phyloP scores from a whole-genome alignment of 2,888 invertebrate species.

The Andrena dorsata region DNA sequence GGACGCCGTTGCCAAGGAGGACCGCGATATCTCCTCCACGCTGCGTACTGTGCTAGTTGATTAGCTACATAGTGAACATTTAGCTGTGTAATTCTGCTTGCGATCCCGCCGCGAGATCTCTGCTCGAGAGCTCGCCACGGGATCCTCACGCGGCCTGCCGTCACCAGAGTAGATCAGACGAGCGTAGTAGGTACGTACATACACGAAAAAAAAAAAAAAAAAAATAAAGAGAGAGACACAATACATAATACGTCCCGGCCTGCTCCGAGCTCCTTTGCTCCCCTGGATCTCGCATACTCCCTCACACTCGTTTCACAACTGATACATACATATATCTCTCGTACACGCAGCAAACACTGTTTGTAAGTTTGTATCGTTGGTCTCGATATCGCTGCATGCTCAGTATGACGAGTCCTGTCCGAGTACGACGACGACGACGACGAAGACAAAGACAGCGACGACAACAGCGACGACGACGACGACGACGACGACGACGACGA shows the following conservation, averaged over 20 bases:
- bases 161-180: slow-evolving; percentile 78
- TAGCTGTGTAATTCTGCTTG: slow-evolving; percentile 69
- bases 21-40: slow-evolving; percentile 52
- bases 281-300: slow-evolving; percentile 17
- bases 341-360: slow-evolving; percentile 75
- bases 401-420: slow-evolving; percentile 75
- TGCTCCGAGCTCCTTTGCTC: slow-evolving; percentile 7
- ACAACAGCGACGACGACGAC: too few species aligned
- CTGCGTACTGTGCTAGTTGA: slow-evolving; percentile 63
- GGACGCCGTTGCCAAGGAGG: slow-evolving; percentile 17
- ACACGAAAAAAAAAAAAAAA: slow-evolving; percentile 65
- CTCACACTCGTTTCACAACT: slow-evolving; percentile 43
- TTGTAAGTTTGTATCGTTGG: slow-evolving; percentile 79
- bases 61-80: slow-evolving; percentile 58
- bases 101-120: slow-evolving; percentile 59
- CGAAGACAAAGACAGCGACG: too few species aligned
- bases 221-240: slow-evolving; percentile 65
- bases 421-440: slow-evolving; percentile 78
- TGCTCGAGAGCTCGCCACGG: slow-evolving; percentile 64
- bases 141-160: slow-evolving; percentile 74
- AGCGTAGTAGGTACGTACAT: slow-evolving; percentile 78
- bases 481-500: too few species aligned
- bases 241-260: slow-evolving; percentile 59
- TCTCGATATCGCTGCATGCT: slow-evolving; percentile 81
- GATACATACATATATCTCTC: slow-evolving; percentile 61